Evolutionary conservation across 2,888 invertebrate species (phyloP).

Genomic region (Drosophila formosana): DNA sequence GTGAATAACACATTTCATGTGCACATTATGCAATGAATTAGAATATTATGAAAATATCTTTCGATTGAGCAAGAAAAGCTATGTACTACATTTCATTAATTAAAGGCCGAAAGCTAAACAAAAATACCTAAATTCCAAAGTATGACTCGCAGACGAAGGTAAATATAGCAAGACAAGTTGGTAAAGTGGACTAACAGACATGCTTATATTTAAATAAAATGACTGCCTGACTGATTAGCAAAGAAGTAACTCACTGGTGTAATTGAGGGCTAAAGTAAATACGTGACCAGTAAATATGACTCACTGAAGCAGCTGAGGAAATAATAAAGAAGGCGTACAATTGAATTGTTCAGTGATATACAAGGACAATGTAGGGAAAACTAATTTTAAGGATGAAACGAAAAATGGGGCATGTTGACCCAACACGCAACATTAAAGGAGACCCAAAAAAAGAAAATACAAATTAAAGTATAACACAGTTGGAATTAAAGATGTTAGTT

Average conservation of each 20-base stretch:
- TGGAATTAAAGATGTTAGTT: background rate
- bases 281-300: constrained; percentile 45
- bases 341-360: constrained; percentile 47
- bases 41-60: background rate
- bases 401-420: constrained; percentile 20
- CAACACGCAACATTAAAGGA: constrained; percentile 44
- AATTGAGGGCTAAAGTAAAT: constrained; percentile 29
- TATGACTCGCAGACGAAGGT: background rate
- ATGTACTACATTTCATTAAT: background rate
- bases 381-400: constrained; percentile 22
- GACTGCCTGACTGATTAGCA: constrained; percentile 20
- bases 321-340: constrained; percentile 21
- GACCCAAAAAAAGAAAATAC: constrained; percentile 6
- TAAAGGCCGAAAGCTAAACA: background rate
- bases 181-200: background rate
- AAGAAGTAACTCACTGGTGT: constrained; percentile 16
- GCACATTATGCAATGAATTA: background rate
- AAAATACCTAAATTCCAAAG: background rate
- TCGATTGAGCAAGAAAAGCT: background rate
- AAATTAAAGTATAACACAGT: background rate
- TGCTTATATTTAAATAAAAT: constrained; percentile 20
- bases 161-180: constrained; percentile 1
- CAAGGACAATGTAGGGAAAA: constrained; percentile 26
- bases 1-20: background rate
- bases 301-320: constrained; percentile 14